phyloP scores from a whole-genome alignment of 1,140 invertebrate genomes.

The Centruroides sculpturatus region DNA sequence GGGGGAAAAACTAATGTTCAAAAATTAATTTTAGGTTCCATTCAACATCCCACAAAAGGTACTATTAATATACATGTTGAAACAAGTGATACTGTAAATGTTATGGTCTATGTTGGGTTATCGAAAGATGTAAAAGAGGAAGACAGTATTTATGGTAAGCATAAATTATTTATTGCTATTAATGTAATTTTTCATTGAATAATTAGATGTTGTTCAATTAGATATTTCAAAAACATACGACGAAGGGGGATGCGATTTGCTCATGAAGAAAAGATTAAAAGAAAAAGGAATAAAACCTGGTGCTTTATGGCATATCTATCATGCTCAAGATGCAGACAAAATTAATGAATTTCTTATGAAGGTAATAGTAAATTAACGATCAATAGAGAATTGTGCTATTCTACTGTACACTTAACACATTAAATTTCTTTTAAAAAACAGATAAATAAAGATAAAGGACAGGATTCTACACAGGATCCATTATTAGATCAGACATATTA shows the following conservation, averaged over 20 bases:
- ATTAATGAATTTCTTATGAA: conserved; percentile 87
- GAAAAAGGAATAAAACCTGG: conserved; percentile 61
- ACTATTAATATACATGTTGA: conserved; percentile 94
- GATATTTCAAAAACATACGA: conserved; percentile 77
- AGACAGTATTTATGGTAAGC: background rate
- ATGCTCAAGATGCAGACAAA: conserved; percentile 85
- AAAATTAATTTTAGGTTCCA: conserved; percentile 26
- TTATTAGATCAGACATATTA: conserved; percentile 97
- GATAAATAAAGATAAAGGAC: conserved; percentile 58
- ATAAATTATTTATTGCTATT: background rate
- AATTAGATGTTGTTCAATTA: background rate
- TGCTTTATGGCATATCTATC: conserved; percentile 96
- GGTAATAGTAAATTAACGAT: conserved; percentile 13
- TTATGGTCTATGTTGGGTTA: conserved; percentile 93
- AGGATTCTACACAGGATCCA: conserved; percentile 86
- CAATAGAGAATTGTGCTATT: no score
- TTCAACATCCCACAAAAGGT: conserved; percentile 44
- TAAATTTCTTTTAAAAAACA: no score
- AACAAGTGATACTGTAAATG: conserved; percentile 91
- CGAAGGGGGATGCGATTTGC: conserved; percentile 79
- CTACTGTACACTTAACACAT: no score
- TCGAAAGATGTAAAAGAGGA: conserved; percentile 21
- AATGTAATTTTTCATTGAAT: background rate
- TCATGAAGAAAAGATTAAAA: conserved; percentile 58
- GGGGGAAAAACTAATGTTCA: background rate